Evolutionary conservation across 2,797 vertebrate species (phyloP), one percentile per base, ranked within the genome.

Genomic region (Merluccius polli): DNA sequence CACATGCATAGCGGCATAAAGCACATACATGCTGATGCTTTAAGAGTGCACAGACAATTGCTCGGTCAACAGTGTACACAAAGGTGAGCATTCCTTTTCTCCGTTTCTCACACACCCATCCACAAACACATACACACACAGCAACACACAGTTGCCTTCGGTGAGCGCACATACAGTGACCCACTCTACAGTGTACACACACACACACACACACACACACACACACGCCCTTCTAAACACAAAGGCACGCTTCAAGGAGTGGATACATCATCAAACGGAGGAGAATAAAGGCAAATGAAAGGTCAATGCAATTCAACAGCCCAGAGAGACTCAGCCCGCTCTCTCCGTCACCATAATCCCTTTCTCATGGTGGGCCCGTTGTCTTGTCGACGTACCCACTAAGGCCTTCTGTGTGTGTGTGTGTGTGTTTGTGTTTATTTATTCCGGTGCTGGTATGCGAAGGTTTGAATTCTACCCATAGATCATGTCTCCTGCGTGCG

Each of bases 291-390:
- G 84, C 35, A 75, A 75, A 86, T 85, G 76, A 85, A 88, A 89
- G 85, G 87, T 90, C 84, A 87, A 79, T 29, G 16, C 59, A 52
- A 67, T 75, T 80, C 81, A 80, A 81, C 78, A 78, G 71, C 81
- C 67, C 79, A 27, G 63, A 24, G 27, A n/a, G 59, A 67, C 12
- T 27, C 65, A 30, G 48, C 21, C 48, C 16, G 15, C 41, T 44
- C 41, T 52, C 48, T 52, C 48, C n/a, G n/a, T 52, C 48, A 4
- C 48, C 48, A n/a, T 52, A 52, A 52, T n/a, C 48, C 48, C 48
- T 52, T 52, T 52, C 48, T 52, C 18, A 52, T n/a, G 18, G 48
- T 4, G 48, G 48, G 48, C 48, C 21, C 5, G 48, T 52, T n/a
- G 65, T 67, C 65, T 67, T 30, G 65, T 67, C 16, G 27, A 67